Conservation (phyloP, 2,113 vertebrate species). For the Macquaria australasica region DNA sequence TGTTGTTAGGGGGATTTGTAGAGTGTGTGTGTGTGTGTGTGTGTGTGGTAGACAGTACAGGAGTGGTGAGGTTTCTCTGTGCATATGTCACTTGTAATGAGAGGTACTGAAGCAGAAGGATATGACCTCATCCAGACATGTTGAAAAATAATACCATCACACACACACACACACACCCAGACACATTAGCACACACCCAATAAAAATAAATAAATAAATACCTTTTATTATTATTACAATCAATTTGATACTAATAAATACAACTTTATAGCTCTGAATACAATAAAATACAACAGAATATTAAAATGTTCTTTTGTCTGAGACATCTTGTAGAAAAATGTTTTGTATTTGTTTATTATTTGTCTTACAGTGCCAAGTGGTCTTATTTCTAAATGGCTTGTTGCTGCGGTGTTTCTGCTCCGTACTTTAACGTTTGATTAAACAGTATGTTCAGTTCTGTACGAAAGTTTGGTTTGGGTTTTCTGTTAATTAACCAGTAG, state of each 20-base stretch:
- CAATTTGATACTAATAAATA: not conserved
- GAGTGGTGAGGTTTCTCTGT: constrained; percentile 34
- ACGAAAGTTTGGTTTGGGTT: too few species aligned
- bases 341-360: not conserved
- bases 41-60: constrained; percentile 24
- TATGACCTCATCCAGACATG: constrained; percentile 63
- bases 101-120: constrained; percentile 45
- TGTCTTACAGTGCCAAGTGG: not conserved
- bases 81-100: constrained; percentile 73
- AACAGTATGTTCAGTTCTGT: not conserved
- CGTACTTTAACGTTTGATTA: not conserved
- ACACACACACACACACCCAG: too few species aligned
- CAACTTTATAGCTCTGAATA: not conserved
- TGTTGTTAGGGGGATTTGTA: constrained; percentile 43
- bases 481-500: not conserved
- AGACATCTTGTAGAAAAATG: not conserved
- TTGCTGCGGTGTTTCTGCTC: not conserved
- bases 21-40: constrained; percentile 34
- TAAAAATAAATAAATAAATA: too few species aligned
- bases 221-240: not conserved
- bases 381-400: not conserved
- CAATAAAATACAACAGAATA: not conserved
- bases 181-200: constrained; percentile 8
- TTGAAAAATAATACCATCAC: constrained; percentile 22
- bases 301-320: not conserved